phyloP scores from a whole-genome alignment of 2,797 vertebrate genomes.

The Eutrigla gurnardus region DNA sequence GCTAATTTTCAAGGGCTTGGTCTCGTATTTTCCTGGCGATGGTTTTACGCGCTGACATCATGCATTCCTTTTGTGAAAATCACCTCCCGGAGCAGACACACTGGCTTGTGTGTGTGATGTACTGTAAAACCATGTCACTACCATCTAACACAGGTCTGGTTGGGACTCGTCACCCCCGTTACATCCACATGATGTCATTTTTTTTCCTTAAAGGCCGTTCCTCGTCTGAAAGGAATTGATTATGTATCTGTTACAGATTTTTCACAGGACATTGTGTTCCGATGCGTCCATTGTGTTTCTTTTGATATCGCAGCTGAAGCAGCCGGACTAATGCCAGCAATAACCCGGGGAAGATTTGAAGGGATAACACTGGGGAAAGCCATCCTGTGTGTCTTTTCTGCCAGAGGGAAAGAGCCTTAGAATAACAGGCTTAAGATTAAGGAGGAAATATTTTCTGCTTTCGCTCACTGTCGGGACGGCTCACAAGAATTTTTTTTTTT shows the following conservation, averaged over 20 bases:
- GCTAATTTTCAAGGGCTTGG: conserved; percentile 65
- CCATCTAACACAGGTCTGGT: conserved; percentile 51
- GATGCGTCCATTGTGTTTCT: conserved; percentile 54
- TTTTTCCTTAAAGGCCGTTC: conserved; percentile 20
- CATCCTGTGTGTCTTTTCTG: conserved; percentile 65
- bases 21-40: conserved; percentile 74
- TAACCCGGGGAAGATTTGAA: conserved; percentile 75
- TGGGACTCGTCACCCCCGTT: conserved; percentile 39
- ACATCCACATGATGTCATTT: conserved; percentile 45
- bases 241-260: conserved; percentile 46
- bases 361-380: conserved; percentile 69
- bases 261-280: conserved; percentile 65
- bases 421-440: conserved; percentile 72
- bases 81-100: conserved; percentile 72
- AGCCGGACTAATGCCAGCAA: conserved; percentile 74
- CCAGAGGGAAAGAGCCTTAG: conserved; percentile 67
- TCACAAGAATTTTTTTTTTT: conserved; percentile 40
- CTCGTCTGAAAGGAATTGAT: conserved; percentile 32
- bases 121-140: conserved; percentile 62
- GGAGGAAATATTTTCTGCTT: conserved; percentile 73
- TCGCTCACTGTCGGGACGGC: conserved; percentile 56
- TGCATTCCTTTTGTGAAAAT: conserved; percentile 79
- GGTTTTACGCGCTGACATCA: conserved; percentile 77
- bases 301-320: conserved; percentile 75
- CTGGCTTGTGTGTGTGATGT: conserved; percentile 26